These are phyloP conservation scores for Eurypyga helias DNA, from an alignment of 2,113 vertebrate genomes.

Conservation along the genomic window DNA sequence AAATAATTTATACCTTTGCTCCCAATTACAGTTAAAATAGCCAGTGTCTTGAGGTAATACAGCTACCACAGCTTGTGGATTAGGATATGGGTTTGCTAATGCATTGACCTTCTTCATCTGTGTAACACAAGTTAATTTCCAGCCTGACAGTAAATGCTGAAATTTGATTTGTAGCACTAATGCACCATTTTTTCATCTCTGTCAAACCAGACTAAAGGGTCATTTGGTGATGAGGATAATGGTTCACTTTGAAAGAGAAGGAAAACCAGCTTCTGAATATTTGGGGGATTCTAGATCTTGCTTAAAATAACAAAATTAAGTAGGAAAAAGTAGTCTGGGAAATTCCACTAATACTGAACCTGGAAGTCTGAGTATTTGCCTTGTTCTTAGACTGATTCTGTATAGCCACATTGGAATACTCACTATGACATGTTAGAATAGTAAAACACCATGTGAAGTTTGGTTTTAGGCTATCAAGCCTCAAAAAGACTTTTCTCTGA, in stretches of 20 bases:
- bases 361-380: neutral
- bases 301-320: neutral
- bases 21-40: conserved; percentile 41
- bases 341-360: neutral
- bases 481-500: neutral
- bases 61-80: conserved; percentile 2
- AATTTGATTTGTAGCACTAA: conserved; percentile 52
- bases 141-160: conserved; percentile 49
- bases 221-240: conserved; percentile 44
- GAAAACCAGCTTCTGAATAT: neutral
- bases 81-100: conserved; percentile 59
- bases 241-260: conserved; percentile 56
- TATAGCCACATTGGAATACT: neutral
- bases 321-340: conserved; percentile 9
- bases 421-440: neutral
- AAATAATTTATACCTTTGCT: conserved; percentile 56
- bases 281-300: neutral
- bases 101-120: conserved; percentile 42
- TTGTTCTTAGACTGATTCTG: neutral
- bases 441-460: neutral
- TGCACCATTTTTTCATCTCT: conserved; percentile 37
- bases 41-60: neutral
- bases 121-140: conserved; percentile 50
- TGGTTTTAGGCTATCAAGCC: conserved; percentile 4
- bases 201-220: conserved; percentile 38